phyloP scores from a whole-genome alignment of 2,888 invertebrate genomes.

The Thereva unica region DNA sequence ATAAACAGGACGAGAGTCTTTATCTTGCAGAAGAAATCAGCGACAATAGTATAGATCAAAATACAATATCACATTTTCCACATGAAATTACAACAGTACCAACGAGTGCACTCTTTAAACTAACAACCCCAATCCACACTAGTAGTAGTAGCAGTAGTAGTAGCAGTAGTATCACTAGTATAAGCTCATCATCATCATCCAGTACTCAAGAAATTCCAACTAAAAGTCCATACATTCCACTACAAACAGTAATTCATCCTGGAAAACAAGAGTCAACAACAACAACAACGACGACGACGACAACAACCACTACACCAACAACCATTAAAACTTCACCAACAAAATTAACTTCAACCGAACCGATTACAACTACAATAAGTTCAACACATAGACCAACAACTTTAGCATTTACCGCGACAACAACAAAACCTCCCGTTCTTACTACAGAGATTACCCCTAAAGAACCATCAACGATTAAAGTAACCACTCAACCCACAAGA shows the following conservation, averaged over 20 bases:
- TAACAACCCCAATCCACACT: slow-evolving; percentile 48
- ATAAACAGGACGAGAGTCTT: slow-evolving; percentile 47
- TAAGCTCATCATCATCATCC: slow-evolving; percentile 42
- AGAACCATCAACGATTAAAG: slow-evolving; percentile 47
- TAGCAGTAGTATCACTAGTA: slow-evolving; percentile 42
- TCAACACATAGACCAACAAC: slow-evolving; percentile 40
- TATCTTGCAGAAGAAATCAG: slow-evolving; percentile 55
- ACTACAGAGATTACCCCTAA: slow-evolving; percentile 55
- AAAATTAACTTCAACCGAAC: slow-evolving; percentile 44
- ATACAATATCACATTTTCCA: slow-evolving; percentile 57
- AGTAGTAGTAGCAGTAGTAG: slow-evolving; percentile 20
- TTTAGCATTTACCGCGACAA: slow-evolving; percentile 4
- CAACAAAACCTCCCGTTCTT: neutral
- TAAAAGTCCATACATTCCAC: neutral
- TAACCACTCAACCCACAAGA: slow-evolving; percentile 63
- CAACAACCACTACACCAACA: slow-evolving; percentile 36
- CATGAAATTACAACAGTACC: slow-evolving; percentile 55
- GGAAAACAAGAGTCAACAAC: slow-evolving; percentile 12
- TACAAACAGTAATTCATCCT: slow-evolving; percentile 40
- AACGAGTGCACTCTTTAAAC: slow-evolving; percentile 51
- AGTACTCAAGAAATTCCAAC: neutral
- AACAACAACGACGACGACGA: slow-evolving; percentile 44
- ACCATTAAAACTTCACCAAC: slow-evolving; percentile 43
- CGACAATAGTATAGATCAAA: slow-evolving; percentile 59
- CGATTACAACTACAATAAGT: slow-evolving; percentile 41